Percentiles rank a stretch among this genome's conserved stretches.
Evolutionary conservation across 2,888 invertebrate genomes (phyloP).

Genomic region (Dryadula phaetusa): DNA sequence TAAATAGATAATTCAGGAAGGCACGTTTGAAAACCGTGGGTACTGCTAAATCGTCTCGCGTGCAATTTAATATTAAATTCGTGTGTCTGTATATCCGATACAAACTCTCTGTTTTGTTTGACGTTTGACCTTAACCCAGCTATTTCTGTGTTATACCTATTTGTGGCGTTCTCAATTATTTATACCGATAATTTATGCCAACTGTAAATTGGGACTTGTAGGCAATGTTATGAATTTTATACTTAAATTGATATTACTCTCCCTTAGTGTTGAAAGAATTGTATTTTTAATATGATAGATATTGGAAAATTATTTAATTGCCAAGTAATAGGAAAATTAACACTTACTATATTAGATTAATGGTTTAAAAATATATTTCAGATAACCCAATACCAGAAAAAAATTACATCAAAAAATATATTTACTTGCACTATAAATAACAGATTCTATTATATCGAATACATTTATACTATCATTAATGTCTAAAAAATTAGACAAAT

Average conservation of each 20-base stretch:
- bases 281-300: background rate
- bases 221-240: slow-evolving; percentile 5
- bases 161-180: slow-evolving; percentile 34
- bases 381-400: no score
- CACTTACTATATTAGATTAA: no score
- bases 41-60: slow-evolving; percentile 28
- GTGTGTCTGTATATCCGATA: slow-evolving; percentile 33
- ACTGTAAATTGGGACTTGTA: slow-evolving; percentile 14
- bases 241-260: background rate
- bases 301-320: no score
- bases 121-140: slow-evolving; percentile 41
- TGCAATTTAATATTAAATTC: slow-evolving; percentile 32
- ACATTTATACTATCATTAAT: no score
- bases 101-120: slow-evolving; percentile 33
- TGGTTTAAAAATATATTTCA: no score
- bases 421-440: no score
- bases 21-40: background rate
- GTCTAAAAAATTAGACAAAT: no score
- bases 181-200: slow-evolving; percentile 19
- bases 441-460: no score
- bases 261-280: background rate
- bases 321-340: no score
- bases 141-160: slow-evolving; percentile 34
- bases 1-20: background rate
- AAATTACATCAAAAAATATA: no score